Evolutionary conservation across 1,140 invertebrate species (phyloP), one percentile per base, ranked within the genome.

Genomic region (Cheumatopsyche charites): DNA sequence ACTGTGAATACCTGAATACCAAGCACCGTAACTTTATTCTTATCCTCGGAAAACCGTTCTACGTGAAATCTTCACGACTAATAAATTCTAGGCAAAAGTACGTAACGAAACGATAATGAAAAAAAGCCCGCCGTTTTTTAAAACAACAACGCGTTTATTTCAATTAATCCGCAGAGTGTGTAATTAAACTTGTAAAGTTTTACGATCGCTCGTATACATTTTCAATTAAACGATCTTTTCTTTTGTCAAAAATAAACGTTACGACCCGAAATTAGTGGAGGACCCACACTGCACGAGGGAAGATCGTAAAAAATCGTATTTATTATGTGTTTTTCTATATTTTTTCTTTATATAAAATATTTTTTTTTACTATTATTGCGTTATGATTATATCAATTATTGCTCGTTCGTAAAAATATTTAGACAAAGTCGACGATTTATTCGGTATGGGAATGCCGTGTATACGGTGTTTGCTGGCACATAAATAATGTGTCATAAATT

Each of bases 241-340:
- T 52, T 52, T 52, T 52, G 47, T 52, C 47, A 52, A 52, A 36
- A 52, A 52, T 52, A 52, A 52, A 52, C 47, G 47, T 52, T 52
- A 52, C 47, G 47, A 52, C 47, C 47, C 15, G 47, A 52, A 52
- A 52, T 52, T 52, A 52, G 47, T 19, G 9, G 47, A 17, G 1
- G 47, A 52, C 19, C 4, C 47, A 15, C 9, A 36, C 3, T 9
- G 29, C 29, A 9, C 29, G 29, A 9, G 29, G 29, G 29, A 9
- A 36, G 29, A 36, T 36, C 29, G 29, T 36, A 36, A 36, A 36
- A 36, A 36, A 36, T 36, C 29, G 29, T 36, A 36, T 36, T 36
- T 36, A 36, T 36, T 36, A 36, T 36, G 29, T 36, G 29, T 36
- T 36, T 36, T 9, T 36, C 3, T 36, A 36, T 36, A 4, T 36